Conservation (phyloP, 2,797 vertebrate genomes). For the Toxotes lorentzi region DNA sequence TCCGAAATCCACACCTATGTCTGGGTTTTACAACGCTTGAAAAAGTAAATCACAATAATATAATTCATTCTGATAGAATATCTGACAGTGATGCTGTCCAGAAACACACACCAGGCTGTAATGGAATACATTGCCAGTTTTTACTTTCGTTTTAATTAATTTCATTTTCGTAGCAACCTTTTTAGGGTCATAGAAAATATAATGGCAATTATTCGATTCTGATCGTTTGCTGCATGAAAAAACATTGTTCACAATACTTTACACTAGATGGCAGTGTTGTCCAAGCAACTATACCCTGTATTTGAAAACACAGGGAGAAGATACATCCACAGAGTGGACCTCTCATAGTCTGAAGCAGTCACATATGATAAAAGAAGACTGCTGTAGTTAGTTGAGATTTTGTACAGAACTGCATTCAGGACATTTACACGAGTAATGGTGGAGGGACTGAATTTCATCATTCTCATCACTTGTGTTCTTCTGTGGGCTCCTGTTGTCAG, state of each 20-base stretch:
- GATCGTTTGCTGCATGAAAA: not conserved
- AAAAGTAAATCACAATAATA: not conserved
- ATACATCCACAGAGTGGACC: not conserved
- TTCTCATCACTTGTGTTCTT: not conserved
- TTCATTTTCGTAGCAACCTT: not conserved
- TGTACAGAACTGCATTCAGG: not conserved
- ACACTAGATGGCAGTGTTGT: slow-evolving; percentile 65
- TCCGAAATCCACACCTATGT: not conserved
- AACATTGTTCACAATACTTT: not conserved
- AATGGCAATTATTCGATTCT: not conserved
- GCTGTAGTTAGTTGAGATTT: not conserved
- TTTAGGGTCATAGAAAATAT: not conserved
- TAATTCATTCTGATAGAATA: not conserved
- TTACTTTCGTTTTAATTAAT: not conserved
- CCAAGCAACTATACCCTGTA: not conserved
- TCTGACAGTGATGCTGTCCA: not conserved
- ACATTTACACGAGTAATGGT: not conserved
- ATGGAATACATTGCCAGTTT: not conserved
- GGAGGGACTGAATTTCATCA: not conserved
- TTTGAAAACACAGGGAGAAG: not conserved
- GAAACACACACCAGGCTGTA: not conserved
- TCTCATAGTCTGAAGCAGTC: not conserved
- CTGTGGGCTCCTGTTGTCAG: not conserved
- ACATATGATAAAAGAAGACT: too few species aligned
- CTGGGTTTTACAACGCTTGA: not conserved